Conservation (phyloP, 2,888 invertebrate genomes). For the Lepidocyrtoides sp. region DNA sequence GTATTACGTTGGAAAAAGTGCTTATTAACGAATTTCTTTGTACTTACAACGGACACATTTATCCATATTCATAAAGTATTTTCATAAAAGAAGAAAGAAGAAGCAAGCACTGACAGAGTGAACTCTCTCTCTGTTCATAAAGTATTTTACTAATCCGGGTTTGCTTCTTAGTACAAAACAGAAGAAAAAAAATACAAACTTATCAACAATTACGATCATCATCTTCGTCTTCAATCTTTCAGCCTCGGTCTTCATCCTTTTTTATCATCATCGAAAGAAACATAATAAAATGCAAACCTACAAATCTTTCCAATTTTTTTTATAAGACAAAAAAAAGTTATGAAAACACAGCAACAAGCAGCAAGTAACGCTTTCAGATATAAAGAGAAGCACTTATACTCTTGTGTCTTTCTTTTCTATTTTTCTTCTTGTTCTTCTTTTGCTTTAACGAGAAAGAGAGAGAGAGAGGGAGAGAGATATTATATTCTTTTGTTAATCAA, state of each 20-base stretch:
- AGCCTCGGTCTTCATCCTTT: slow-evolving; percentile 47
- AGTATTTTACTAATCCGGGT: slow-evolving; percentile 37
- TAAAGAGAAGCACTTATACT: slow-evolving; percentile 9
- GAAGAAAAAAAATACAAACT: slow-evolving; percentile 5
- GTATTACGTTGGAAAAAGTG: background rate
- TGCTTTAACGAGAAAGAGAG: too few species aligned
- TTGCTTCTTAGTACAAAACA: background rate
- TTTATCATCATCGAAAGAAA: slow-evolving; percentile 72
- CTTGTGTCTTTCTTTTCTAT: too few species aligned
- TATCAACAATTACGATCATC: slow-evolving; percentile 70
- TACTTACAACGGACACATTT: background rate
- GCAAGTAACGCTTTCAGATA: background rate
- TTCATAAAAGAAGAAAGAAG: background rate
- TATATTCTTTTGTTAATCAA: slow-evolving; percentile 79
- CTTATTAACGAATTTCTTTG: slow-evolving; percentile 14
- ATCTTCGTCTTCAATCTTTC: slow-evolving; percentile 27
- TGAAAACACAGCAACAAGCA: background rate
- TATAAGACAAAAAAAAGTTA: background rate
- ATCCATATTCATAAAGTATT: slow-evolving; percentile 24
- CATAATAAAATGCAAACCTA: slow-evolving; percentile 59
- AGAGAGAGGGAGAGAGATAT: slow-evolving; percentile 43
- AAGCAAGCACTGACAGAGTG: too few species aligned
- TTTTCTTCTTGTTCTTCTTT: background rate
- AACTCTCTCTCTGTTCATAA: too few species aligned
- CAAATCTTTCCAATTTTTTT: slow-evolving; percentile 48